Evolutionary conservation across 2,113 vertebrate genomes (phyloP).

Genomic region (Alligator mississippiensis): DNA sequence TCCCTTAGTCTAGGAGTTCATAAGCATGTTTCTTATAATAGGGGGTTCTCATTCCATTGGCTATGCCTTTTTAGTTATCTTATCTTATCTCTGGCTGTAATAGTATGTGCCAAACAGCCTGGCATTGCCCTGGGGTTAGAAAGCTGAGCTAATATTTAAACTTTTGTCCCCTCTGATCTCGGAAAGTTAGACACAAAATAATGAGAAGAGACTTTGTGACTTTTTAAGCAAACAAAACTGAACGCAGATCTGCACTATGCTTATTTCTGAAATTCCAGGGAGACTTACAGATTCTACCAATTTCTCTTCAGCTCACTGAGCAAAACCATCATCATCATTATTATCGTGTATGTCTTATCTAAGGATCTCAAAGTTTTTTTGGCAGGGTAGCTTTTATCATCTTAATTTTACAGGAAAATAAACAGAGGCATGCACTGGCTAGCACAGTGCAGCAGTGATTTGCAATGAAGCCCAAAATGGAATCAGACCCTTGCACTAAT

Average conservation of each 20-base stretch:
- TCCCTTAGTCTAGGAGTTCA: constrained; percentile 2
- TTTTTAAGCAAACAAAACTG: constrained; percentile 26
- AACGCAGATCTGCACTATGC: neutral
- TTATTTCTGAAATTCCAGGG: neutral
- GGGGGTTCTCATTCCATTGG: neutral
- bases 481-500: neutral
- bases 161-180: constrained; percentile 54
- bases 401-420: neutral
- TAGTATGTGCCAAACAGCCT: neutral
- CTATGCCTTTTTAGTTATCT: neutral
- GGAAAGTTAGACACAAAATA: constrained; percentile 44
- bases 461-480: neutral
- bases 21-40: neutral
- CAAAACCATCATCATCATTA: neutral
- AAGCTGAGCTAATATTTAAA: constrained; percentile 74
- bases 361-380: neutral
- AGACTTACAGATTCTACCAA: neutral
- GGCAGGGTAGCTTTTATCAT: neutral
- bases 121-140: constrained; percentile 44
- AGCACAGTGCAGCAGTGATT: neutral
- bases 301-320: neutral
- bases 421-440: neutral
- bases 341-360: neutral
- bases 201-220: constrained; percentile 65
- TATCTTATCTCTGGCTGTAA: constrained; percentile 23